A percentile compares a stretch with the other conserved stretches of the same genome.
Evolutionary conservation across 2,797 vertebrate genomes (phyloP).

Genomic region (Gymnodraco acuticeps): DNA sequence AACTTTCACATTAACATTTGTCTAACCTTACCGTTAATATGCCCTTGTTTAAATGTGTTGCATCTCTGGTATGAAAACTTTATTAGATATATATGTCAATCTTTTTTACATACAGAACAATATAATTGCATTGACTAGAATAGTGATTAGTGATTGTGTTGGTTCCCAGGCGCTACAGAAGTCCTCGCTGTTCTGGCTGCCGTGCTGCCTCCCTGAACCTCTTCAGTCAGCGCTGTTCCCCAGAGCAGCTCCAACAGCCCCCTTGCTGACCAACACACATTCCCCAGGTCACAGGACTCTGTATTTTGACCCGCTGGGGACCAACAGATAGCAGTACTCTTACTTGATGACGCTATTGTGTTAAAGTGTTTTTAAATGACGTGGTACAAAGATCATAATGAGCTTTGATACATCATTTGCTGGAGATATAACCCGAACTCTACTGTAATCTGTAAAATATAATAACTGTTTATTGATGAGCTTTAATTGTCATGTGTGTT

Average conservation of each 20-base stretch:
- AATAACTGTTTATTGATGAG: not conserved
- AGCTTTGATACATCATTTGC: not conserved
- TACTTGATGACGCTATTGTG: not conserved
- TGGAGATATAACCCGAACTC: not conserved
- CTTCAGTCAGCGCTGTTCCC: conserved; percentile 41
- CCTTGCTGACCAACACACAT: conserved; percentile 34
- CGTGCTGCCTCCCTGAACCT: conserved; percentile 54
- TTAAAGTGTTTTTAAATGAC: not conserved
- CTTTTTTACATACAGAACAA: not conserved
- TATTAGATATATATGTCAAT: not conserved
- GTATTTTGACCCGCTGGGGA: conserved; percentile 41
- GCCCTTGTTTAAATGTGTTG: no score
- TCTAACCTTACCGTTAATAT: no score
- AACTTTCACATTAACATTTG: no score
- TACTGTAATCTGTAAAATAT: not conserved
- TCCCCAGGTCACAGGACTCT: conserved; percentile 42
- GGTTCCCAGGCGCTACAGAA: conserved; percentile 36
- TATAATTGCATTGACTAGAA: not conserved
- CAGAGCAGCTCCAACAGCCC: conserved; percentile 13
- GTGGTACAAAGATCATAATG: not conserved
- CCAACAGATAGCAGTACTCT: conserved; percentile 49
- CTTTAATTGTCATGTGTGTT: conserved; percentile 1
- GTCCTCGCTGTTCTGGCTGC: conserved; percentile 56
- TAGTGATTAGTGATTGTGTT: not conserved
- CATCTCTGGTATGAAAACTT: no score